Base-by-base conservation (phyloP, 2,888 invertebrate genomes). In the Calameuta filiformis region DNA sequence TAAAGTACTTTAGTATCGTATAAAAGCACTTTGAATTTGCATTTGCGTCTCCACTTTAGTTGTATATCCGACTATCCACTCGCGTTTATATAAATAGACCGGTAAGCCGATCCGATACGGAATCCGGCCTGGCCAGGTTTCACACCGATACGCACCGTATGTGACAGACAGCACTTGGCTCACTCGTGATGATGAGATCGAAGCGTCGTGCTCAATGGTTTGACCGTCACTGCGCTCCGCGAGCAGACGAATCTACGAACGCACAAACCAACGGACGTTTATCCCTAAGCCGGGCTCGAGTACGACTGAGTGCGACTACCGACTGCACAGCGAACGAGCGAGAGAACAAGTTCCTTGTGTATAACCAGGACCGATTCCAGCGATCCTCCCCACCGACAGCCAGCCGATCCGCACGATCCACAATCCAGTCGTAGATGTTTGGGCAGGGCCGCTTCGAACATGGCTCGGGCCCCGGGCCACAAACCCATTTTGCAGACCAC, bases 391-490 rank as follows among this genome's bases (percentile, higher is more conserved):
- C 56, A 56, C 56, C 56, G 56, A 56, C 56, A 56, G 23, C 56
- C 56, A 56, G 56, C 71, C 71, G 71, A 71, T 71, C 71, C 71
- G 71, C 56, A 56, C 75, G 79, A 80, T 80, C 79, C 83, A 80
- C 81, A 80, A 81, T 80, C 80, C 82, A 56, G 56, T 56, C 23
- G 56, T 56, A 56, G 56, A 56, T 23, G 56, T 56, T 83, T 84
- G 81, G 84, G 81, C 86, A 85, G 85, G 85, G 85, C 85, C 85
- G 87, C 81, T 81, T 79, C 81, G 68, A 56, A 56, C 56, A 23
- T 56, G 56, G 9, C 56, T 56, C 56, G 56, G 56, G 56, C 56
- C 56, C 56, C 56, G 56, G 56, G 56, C 23, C 56, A 56, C 23
- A 56, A 56, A 23, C 9, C 56, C 56, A 23, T 56, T 56, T 56